A percentile compares a stretch with the other conserved stretches of the same genome.
Evolutionary conservation across 2,888 invertebrate species (phyloP).

Genomic region (Meiosimyza decipiens): DNA sequence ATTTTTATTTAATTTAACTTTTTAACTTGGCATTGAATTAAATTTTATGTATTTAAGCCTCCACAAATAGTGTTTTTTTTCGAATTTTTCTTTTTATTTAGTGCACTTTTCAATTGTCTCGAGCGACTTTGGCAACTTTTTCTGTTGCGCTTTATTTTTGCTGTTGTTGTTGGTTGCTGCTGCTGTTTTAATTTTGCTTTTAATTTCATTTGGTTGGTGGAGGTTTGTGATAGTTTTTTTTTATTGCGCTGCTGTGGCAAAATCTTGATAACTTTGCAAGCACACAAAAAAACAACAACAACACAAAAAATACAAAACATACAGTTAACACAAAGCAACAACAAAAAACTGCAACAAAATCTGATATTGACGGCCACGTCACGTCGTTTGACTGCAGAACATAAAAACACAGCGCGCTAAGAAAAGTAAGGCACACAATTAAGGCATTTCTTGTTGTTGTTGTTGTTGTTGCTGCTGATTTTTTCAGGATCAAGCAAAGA

Average conservation of each 20-base stretch:
- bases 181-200: slow-evolving; percentile 29
- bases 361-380: slow-evolving; percentile 40
- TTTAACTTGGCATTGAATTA: background rate
- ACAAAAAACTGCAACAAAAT: slow-evolving; percentile 40
- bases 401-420: slow-evolving; percentile 32
- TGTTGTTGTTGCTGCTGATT: too few relatives aligned
- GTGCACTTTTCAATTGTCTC: background rate
- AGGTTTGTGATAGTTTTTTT: slow-evolving; percentile 11
- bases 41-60: slow-evolving; percentile 4
- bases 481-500: slow-evolving; percentile 35
- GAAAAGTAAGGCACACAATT: slow-evolving; percentile 24
- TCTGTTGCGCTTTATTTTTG: background rate
- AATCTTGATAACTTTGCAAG: slow-evolving; percentile 42
- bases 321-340: slow-evolving; percentile 39
- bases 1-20: background rate
- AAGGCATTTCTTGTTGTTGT: too few relatives aligned
- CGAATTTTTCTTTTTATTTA: slow-evolving; percentile 32
- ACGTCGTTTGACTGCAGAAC: slow-evolving; percentile 9
- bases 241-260: slow-evolving; percentile 21
- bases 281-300: background rate
- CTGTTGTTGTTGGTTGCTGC: slow-evolving; percentile 6
- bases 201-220: slow-evolving; percentile 25
- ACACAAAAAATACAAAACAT: background rate
- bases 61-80: background rate
- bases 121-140: too few relatives aligned